Conservation (phyloP, 2,113 vertebrate species). For the Toxotes jaculatrix region DNA sequence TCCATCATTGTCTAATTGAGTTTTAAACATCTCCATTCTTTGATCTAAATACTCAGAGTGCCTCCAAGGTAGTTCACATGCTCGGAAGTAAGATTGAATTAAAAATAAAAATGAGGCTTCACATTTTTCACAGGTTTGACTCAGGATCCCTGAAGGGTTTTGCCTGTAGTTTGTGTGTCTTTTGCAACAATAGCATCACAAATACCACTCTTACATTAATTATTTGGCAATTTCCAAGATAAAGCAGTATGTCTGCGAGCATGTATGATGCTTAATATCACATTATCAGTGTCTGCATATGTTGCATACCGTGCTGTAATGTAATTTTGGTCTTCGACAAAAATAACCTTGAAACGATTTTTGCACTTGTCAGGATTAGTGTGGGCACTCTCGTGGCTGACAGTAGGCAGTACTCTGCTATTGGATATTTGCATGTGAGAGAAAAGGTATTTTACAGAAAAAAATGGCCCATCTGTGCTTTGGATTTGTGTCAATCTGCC, state of each 20-base stretch:
- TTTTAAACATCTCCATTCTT: conserved; percentile 59
- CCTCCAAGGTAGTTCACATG: conserved; percentile 25
- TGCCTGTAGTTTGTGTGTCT: conserved; percentile 12
- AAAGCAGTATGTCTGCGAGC: not conserved
- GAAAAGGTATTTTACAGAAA: conserved; percentile 19
- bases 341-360: conserved; percentile 4
- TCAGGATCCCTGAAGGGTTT: not conserved
- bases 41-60: conserved; percentile 44
- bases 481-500: conserved; percentile 26
- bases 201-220: not conserved
- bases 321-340: not conserved
- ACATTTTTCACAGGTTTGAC: not conserved
- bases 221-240: not conserved
- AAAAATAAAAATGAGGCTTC: not conserved
- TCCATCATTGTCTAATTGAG: conserved; percentile 61
- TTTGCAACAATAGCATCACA: conserved; percentile 6
- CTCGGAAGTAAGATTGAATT: conserved; percentile 14
- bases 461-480: conserved; percentile 27
- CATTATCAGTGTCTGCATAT: not conserved
- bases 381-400: not conserved
- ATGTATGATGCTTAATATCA: not conserved
- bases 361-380: conserved; percentile 9
- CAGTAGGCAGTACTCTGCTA: not conserved
- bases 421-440: conserved; percentile 11
- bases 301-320: not conserved